Conservation (phyloP, 2,113 vertebrate genomes). For the Rhinopomastus cyanomelas region DNA sequence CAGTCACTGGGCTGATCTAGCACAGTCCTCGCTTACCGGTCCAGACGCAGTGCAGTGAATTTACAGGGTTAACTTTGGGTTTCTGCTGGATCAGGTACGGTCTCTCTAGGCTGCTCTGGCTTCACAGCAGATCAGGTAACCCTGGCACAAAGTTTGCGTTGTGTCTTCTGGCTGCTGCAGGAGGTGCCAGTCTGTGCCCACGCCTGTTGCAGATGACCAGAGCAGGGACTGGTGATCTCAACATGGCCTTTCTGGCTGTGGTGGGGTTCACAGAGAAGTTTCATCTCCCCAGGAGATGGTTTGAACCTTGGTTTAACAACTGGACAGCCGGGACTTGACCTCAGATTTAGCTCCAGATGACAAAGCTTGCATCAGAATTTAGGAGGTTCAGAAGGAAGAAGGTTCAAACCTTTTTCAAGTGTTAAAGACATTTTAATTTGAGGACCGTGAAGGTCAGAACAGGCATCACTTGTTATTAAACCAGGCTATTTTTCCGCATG, state of each 20-base stretch:
- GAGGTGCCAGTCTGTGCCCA: not conserved
- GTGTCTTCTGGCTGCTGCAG: not conserved
- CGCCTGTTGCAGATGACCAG: not conserved
- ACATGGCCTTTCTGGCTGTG: too few species aligned
- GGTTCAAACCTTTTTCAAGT: not conserved
- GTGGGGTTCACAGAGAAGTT: too few species aligned
- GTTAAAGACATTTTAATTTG: not conserved
- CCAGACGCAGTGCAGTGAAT: not conserved
- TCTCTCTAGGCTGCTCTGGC: not conserved
- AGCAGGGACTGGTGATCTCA: too few species aligned
- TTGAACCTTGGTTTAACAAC: too few species aligned
- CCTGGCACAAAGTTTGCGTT: conserved; percentile 22
- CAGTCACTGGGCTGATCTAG: not conserved
- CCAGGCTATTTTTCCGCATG: not conserved
- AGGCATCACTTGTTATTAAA: not conserved
- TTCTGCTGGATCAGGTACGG: not conserved
- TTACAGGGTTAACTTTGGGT: not conserved
- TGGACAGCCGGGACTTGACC: not conserved
- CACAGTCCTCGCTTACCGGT: not conserved
- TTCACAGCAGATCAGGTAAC: not conserved
- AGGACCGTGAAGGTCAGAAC: not conserved
- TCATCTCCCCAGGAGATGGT: too few species aligned
- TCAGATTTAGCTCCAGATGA: not conserved
- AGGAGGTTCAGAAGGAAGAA: not conserved
- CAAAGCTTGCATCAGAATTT: not conserved